Evolutionary conservation across 2,888 invertebrate genomes (phyloP).

Genomic region (Tortrix viridana): DNA sequence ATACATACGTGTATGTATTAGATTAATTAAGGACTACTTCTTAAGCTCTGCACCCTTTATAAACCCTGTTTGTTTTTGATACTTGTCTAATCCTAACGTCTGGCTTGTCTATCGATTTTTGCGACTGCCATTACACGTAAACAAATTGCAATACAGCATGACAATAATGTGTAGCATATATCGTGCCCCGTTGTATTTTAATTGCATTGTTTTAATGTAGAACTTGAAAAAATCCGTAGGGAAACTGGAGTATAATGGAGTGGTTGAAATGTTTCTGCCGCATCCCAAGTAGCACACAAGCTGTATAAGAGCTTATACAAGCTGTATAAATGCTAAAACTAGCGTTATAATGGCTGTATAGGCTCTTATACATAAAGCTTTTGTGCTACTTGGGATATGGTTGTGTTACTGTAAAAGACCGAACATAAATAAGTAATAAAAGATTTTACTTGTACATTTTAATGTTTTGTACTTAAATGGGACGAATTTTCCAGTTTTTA

Average conservation of each 20-base stretch:
- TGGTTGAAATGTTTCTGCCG: conserved; percentile 24
- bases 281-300: too few species aligned
- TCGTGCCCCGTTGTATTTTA: conserved; percentile 29
- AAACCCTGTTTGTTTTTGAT: conserved; percentile 12
- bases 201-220: conserved; percentile 13
- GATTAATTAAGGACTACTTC: conserved; percentile 48
- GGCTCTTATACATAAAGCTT: too few species aligned
- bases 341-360: too few species aligned
- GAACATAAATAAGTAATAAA: too few species aligned
- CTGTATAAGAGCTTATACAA: too few species aligned
- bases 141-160: conserved; percentile 48
- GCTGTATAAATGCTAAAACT: too few species aligned
- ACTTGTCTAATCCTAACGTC: conserved; percentile 11
- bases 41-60: conserved; percentile 60
- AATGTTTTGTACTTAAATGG: too few species aligned
- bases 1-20: conserved; percentile 37
- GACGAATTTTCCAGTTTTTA: too few species aligned
- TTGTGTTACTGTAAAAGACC: too few species aligned
- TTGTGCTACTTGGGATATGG: neutral
- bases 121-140: neutral
- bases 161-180: conserved; percentile 62
- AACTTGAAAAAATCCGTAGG: conserved; percentile 13
- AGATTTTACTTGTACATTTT: too few species aligned
- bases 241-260: conserved; percentile 20
- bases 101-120: conserved; percentile 5